These are phyloP conservation scores for Phengaris arion DNA, from an alignment of 2,888 invertebrate genomes.

Conservation along the genomic window DNA sequence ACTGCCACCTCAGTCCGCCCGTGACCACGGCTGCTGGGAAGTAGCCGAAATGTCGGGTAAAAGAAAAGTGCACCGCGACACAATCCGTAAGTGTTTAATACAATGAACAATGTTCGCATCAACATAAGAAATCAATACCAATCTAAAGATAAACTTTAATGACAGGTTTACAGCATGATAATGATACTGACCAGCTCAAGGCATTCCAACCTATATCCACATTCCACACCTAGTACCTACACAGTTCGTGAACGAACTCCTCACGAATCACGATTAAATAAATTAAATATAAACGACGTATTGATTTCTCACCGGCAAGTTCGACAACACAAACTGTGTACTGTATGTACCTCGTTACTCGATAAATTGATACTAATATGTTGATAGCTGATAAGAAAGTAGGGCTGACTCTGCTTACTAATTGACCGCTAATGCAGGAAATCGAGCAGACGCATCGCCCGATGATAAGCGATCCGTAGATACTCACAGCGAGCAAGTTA, in stretches of 20 bases:
- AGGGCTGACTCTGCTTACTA: background rate
- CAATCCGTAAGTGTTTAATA: too few species aligned
- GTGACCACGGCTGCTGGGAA: too few species aligned
- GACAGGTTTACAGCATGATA: background rate
- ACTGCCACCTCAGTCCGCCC: too few species aligned
- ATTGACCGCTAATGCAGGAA: background rate
- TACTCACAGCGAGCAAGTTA: too few species aligned
- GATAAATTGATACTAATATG: slow-evolving; percentile 10
- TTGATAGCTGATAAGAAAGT: background rate
- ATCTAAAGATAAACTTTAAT: too few species aligned
- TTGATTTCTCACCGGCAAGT: slow-evolving; percentile 1
- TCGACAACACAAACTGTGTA: background rate
- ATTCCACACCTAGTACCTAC: background rate
- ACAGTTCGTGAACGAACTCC: background rate
- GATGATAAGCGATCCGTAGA: background rate
- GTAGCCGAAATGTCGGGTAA: too few species aligned
- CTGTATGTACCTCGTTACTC: background rate
- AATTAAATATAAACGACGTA: slow-evolving; percentile 6
- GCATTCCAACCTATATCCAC: background rate
- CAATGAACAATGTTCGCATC: too few species aligned
- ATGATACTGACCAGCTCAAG: background rate
- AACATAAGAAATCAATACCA: too few species aligned
- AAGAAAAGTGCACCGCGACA: too few species aligned
- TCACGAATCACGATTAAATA: background rate
- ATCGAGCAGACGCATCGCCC: background rate